Evolutionary conservation across 2,113 vertebrate species (phyloP).

Genomic region (Phaethon lepturus): DNA sequence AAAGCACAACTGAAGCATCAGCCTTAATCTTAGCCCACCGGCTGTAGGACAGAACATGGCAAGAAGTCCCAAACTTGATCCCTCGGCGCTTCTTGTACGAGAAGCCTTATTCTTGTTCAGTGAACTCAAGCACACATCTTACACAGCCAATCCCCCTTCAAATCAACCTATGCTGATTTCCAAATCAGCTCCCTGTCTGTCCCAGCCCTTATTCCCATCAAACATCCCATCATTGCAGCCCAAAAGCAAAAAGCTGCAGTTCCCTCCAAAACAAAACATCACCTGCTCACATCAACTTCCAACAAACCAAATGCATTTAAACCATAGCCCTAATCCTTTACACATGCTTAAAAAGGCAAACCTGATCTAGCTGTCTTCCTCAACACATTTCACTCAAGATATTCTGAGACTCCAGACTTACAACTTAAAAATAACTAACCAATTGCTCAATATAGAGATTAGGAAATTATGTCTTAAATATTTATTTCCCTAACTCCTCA

Average conservation of each 20-base stretch:
- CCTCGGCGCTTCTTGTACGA: not conserved
- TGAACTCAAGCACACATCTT: not conserved
- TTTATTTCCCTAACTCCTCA: not conserved
- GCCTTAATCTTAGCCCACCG: not conserved
- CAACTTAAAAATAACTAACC: not conserved
- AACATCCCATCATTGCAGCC: not conserved
- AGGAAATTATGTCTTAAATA: not conserved
- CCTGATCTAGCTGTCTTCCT: not conserved
- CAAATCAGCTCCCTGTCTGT: not conserved
- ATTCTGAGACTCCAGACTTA: not conserved
- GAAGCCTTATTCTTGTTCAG: not conserved
- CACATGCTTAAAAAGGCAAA: not conserved
- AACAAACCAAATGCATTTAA: not conserved
- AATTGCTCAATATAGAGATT: not conserved
- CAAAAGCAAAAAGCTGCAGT: not conserved
- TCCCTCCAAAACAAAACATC: not conserved
- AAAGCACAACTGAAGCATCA: not conserved
- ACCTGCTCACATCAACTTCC: not conserved
- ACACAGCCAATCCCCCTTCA: rapidly evolving
- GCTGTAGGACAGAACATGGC: not conserved
- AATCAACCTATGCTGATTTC: not conserved
- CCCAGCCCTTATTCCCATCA: not conserved
- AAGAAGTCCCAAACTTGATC: not conserved
- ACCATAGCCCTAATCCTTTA: not conserved
- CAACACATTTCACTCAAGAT: not conserved